Evolutionary conservation across 2,113 vertebrate genomes (phyloP).

Genomic region (Aphyosemion australe): DNA sequence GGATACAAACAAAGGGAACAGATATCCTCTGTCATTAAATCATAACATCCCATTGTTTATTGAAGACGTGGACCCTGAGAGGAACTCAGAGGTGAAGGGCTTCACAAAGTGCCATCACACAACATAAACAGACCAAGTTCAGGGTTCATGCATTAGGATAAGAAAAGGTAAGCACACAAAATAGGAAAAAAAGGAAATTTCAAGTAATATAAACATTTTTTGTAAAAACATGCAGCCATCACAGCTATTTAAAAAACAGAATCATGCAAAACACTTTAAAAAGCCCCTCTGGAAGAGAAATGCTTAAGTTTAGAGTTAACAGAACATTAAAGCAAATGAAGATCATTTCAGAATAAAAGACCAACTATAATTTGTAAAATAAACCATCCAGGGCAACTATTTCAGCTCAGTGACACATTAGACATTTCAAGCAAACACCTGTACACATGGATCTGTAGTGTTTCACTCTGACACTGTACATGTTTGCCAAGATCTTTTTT

Average conservation of each 20-base stretch:
- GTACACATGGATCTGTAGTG: conserved; percentile 54
- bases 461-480: conserved; percentile 50
- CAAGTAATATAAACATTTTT: conserved; percentile 28
- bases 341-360: background rate
- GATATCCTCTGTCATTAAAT: no score
- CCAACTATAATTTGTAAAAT: background rate
- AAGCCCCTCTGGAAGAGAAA: background rate
- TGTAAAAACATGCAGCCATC: conserved; percentile 26
- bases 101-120: conserved; percentile 50
- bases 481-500: conserved; percentile 35
- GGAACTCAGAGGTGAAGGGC: conserved; percentile 1
- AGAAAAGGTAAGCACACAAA: conserved; percentile 26
- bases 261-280: conserved; percentile 42
- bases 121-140: conserved; percentile 24
- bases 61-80: conserved; percentile 13
- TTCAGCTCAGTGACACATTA: background rate
- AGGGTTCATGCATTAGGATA: background rate
- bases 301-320: conserved; percentile 27
- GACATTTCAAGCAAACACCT: conserved; percentile 42
- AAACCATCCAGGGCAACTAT: conserved; percentile 2
- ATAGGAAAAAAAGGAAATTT: background rate
- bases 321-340: background rate
- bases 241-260: conserved; percentile 1
- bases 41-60: background rate
- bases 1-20: no score